These are phyloP conservation scores for Aphelenchoides bicaudatus DNA, from an alignment of 2,888 invertebrate species.

Conservation along the genomic window DNA sequence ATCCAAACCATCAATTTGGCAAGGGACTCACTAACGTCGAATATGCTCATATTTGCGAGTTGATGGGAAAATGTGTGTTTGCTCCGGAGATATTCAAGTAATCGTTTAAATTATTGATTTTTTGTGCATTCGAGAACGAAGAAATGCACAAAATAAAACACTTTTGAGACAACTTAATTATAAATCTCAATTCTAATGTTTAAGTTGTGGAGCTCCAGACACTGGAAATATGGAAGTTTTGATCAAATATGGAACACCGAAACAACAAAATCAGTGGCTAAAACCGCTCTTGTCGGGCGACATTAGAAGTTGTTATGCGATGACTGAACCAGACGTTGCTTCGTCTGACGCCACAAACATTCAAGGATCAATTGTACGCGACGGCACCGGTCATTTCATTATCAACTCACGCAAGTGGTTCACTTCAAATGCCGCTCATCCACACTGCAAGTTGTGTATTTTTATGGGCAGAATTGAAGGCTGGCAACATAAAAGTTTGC, in stretches of 20 bases:
- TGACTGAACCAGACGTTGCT: conserved; percentile 62
- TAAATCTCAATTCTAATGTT: too few relatives aligned
- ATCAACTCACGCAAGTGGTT: conserved; percentile 65
- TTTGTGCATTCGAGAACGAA: not conserved
- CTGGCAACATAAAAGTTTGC: conserved; percentile 47
- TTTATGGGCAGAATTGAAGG: conserved; percentile 64
- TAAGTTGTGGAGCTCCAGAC: conserved; percentile 64
- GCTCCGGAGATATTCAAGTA: conserved; percentile 61
- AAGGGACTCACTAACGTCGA: conserved; percentile 63
- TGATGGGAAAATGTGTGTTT: conserved; percentile 62
- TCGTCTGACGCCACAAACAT: conserved; percentile 65
- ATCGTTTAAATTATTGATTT: too few relatives aligned
- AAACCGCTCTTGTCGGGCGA: conserved; percentile 62
- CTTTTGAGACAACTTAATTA: conserved; percentile 30
- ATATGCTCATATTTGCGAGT: conserved; percentile 64
- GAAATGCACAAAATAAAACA: too few relatives aligned
- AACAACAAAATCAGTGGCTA: conserved; percentile 62
- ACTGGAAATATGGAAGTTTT: conserved; percentile 65
- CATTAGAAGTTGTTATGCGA: conserved; percentile 63
- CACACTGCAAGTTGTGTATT: conserved; percentile 62
- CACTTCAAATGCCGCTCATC: conserved; percentile 64
- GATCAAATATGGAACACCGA: conserved; percentile 62
- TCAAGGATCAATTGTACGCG: conserved; percentile 61
- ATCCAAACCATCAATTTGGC: conserved; percentile 53
- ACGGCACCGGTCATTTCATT: conserved; percentile 61